Base-by-base conservation (phyloP, 2,797 vertebrate species). In the Sarcoramphus papa region DNA sequence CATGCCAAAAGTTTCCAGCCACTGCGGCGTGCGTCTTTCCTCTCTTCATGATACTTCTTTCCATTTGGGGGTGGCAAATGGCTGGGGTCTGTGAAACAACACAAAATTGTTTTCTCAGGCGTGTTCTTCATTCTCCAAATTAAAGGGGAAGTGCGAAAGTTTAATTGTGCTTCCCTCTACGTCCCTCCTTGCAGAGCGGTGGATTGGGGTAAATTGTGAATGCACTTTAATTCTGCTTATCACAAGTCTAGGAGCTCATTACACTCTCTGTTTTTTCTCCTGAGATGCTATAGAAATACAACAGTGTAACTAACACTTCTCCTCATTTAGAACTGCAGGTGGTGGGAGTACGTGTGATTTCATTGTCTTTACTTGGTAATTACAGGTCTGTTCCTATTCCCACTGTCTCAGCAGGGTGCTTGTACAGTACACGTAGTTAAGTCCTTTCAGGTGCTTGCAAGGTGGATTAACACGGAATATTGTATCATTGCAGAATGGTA, bases 351-450 rank as follows among this genome's bases (percentile, higher is more conserved):
- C 3, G 30, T 95, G 92, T 92, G 96, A 97, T 97, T 97, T 97
- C 95, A 97, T 97, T 97, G 97, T 97, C 97, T 97, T 95, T 96
- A 85, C 96, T 94, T 83, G 85, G 96, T 97, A 97, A 97, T 97
- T 97, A 97, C 96, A 97, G 97, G 94, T 97, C 97, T 95, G 87
- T 82, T 95, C 88, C 82, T 93, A 65, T 95, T 95, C 96, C 93
- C 93, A 82, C 94, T 94, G 90, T 51, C 97, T 96, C 97, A 72
- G 95, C 35, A 8, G 96, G 97, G 90, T 94, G 91, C 95, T 92
- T 76, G 56, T 63, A 64, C 25, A 57, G 91, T 79, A 89, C 90
- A 93, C 0, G 6, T 53, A 93, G 92, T 92, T 94, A 94, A 95
- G 81, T 75, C 91, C 85, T 97, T 97, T 96, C 96, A 97, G 92